Evolutionary conservation across 2,113 vertebrate species (phyloP).

Genomic region (Barnardius zonarius): DNA sequence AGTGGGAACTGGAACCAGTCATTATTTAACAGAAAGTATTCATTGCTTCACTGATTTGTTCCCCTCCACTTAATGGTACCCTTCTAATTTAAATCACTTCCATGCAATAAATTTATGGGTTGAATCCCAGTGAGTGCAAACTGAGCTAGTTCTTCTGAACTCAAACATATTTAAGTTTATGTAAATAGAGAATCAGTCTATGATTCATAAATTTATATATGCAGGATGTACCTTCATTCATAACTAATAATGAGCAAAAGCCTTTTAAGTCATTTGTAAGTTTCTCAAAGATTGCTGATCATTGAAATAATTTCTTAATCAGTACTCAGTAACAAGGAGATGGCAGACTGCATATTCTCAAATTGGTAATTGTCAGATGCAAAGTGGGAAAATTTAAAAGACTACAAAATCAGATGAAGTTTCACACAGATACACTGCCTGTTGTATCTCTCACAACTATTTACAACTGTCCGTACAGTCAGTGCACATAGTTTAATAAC

Average conservation of each 20-base stretch:
- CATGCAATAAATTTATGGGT: background rate
- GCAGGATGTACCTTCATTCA: background rate
- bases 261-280: background rate
- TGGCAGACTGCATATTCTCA: background rate
- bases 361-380: background rate
- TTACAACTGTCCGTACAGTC: background rate
- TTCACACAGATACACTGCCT: background rate
- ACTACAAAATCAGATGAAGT: background rate
- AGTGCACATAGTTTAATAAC: background rate
- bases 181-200: background rate
- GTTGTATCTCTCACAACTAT: background rate
- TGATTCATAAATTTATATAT: background rate
- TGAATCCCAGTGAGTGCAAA: background rate
- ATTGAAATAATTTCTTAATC: background rate
- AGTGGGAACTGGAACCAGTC: background rate
- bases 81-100: background rate
- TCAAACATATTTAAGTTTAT: background rate
- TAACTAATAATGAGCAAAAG: background rate
- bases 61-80: background rate
- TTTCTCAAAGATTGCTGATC: background rate
- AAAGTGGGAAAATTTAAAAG: background rate
- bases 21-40: slow-evolving; percentile 8
- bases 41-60: slow-evolving; percentile 3
- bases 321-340: background rate
- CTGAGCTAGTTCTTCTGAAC: background rate